phyloP scores from a whole-genome alignment of 2,797 vertebrate genomes.

The Leptodactylus fallax region DNA sequence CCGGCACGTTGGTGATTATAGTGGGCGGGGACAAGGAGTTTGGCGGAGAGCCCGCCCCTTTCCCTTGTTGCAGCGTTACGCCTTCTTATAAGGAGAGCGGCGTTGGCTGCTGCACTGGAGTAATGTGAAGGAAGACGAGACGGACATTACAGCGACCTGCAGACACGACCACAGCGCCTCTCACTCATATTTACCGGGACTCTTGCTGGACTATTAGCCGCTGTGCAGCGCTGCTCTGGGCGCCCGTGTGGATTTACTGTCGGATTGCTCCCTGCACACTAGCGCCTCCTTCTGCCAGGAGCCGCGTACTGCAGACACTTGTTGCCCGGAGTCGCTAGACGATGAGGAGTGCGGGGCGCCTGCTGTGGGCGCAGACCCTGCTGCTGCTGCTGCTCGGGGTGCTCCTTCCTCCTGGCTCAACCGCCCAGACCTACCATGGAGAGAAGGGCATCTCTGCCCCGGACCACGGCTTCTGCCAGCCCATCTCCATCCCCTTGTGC shows the following conservation, averaged over 20 bases:
- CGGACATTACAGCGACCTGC: not conserved
- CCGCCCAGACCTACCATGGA: slow-evolving; percentile 79
- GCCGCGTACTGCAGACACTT: slow-evolving; percentile 63
- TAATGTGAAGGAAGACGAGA: not conserved
- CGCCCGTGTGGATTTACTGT: not conserved
- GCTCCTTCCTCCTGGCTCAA: slow-evolving; percentile 63
- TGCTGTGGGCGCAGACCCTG: slow-evolving; percentile 67
- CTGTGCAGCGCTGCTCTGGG: not conserved
- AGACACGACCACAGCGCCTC: not conserved
- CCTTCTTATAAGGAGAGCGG: slow-evolving; percentile 37
- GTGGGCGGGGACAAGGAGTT: slow-evolving; percentile 64
- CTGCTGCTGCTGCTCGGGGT: slow-evolving; percentile 59
- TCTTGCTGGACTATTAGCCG: not conserved
- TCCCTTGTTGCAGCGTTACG: slow-evolving; percentile 69
- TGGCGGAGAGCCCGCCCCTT: slow-evolving; percentile 46
- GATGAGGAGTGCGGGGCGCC: slow-evolving; percentile 64
- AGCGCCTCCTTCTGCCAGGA: slow-evolving; percentile 53
- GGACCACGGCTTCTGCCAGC: slow-evolving; percentile 93
- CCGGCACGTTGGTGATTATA: slow-evolving; percentile 52
- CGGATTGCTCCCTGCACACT: slow-evolving; percentile 25
- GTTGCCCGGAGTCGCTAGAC: slow-evolving; percentile 32
- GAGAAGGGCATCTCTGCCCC: slow-evolving; percentile 90
- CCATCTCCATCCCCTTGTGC: slow-evolving; percentile 89
- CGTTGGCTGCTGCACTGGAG: not conserved
- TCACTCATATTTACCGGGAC: not conserved